phyloP scores from a whole-genome alignment of 1,140 invertebrate genomes.

The Sesamia nonagrioides region DNA sequence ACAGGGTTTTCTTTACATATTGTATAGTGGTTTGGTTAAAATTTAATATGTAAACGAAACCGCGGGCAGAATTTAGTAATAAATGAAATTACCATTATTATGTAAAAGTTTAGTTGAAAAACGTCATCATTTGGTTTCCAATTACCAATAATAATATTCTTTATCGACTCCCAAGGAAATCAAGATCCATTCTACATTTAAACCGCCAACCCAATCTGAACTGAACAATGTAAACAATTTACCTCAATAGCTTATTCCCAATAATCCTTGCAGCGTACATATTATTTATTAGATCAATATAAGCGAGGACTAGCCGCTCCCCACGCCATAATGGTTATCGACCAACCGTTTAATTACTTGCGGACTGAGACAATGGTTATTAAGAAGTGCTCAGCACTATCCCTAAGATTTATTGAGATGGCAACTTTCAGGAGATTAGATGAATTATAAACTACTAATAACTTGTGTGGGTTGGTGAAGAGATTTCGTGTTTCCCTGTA shows the following conservation, averaged over 20 bases:
- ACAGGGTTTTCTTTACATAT: too few species aligned
- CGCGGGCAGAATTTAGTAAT: too few species aligned
- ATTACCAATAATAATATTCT: too few species aligned
- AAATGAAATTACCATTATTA: too few species aligned
- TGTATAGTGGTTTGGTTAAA: too few species aligned
- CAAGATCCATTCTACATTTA: neutral
- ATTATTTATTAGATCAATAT: slow-evolving; percentile 85
- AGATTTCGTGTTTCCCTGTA: slow-evolving; percentile 35
- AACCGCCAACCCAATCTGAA: slow-evolving; percentile 7
- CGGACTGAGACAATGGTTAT: slow-evolving; percentile 80
- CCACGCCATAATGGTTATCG: slow-evolving; percentile 77
- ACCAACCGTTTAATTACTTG: slow-evolving; percentile 76
- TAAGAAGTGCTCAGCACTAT: slow-evolving; percentile 81
- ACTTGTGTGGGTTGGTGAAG: slow-evolving; percentile 54
- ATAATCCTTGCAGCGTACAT: slow-evolving; percentile 72
- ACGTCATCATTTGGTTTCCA: too few species aligned
- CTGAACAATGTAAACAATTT: slow-evolving; percentile 55
- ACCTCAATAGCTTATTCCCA: slow-evolving; percentile 65
- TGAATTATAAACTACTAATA: slow-evolving; percentile 71
- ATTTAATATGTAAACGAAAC: too few species aligned
- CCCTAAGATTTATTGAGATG: slow-evolving; percentile 72
- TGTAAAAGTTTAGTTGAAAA: too few species aligned
- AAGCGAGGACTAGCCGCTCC: slow-evolving; percentile 71
- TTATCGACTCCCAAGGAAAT: too few species aligned
- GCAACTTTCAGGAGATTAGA: slow-evolving; percentile 69